Percentiles rank a stretch among this genome's conserved stretches.
Evolutionary conservation across 2,797 vertebrate species (phyloP).

Genomic region (Acomys russatus): DNA sequence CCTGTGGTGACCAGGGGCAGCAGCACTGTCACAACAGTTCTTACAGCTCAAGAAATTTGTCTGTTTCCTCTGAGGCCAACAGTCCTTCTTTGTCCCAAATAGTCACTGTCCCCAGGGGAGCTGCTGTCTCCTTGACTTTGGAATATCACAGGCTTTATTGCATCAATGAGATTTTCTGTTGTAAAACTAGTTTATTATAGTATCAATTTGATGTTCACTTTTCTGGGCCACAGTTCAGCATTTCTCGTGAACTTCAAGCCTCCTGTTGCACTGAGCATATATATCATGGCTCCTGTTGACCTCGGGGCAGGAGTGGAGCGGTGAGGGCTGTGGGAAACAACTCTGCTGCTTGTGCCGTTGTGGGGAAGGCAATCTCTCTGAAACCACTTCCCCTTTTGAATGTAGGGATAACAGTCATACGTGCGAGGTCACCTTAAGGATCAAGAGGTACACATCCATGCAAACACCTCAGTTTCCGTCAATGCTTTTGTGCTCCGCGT

Average conservation of each 20-base stretch:
- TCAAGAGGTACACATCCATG: rapidly evolving
- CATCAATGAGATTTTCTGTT: not conserved
- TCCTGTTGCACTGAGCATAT: rapidly evolving
- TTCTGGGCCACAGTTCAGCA: not conserved
- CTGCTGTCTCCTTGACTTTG: not conserved
- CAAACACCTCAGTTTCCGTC: not conserved
- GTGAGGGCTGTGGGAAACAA: not conserved
- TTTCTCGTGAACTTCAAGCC: not conserved
- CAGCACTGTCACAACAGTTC: rapidly evolving
- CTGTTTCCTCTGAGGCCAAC: not conserved
- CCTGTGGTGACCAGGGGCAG: rapidly evolving
- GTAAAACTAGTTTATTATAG: not conserved
- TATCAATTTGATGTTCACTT: not conserved
- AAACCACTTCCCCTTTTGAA: not conserved
- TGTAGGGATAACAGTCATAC: not conserved
- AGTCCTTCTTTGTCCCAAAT: not conserved
- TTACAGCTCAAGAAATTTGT: not conserved
- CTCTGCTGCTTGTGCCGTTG: not conserved
- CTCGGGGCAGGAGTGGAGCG: rapidly evolving
- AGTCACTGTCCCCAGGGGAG: rapidly evolving
- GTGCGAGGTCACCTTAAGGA: rapidly evolving
- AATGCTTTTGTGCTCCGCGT: rapidly evolving
- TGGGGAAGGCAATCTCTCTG: not conserved
- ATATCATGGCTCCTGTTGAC: not conserved
- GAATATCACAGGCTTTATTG: not conserved